Evolutionary conservation across 23 tunicate species (phyloP).

Genomic region (Phallusia fumigata): DNA sequence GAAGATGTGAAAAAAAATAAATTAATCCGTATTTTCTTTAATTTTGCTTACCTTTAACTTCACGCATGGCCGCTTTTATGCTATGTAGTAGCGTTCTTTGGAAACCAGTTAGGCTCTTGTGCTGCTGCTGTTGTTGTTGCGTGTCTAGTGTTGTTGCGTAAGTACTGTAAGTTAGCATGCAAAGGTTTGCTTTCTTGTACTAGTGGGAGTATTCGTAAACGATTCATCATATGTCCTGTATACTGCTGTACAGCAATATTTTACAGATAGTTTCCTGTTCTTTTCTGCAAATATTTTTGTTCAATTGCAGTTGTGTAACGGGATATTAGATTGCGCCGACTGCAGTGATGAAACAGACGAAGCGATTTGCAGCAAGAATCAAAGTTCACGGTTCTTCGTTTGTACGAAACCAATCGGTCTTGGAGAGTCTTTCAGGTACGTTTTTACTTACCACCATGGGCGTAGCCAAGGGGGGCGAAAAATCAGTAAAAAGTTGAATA

Average conservation of each 20-base stretch:
- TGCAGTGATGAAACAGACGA: constrained; percentile 48
- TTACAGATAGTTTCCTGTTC: no score
- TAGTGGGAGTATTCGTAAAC: not conserved
- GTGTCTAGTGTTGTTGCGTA: no score
- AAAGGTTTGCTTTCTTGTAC: no score
- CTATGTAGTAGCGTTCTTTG: not conserved
- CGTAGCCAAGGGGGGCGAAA: no score
- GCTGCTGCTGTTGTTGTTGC: no score
- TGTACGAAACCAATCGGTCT: constrained; percentile 29
- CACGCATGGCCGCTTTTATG: not conserved
- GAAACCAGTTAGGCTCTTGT: no score
- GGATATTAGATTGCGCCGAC: constrained; percentile 46
- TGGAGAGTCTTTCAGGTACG: constrained; percentile 25
- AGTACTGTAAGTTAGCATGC: no score
- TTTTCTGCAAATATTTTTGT: not conserved
- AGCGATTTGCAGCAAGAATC: not conserved
- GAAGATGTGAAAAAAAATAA: not conserved
- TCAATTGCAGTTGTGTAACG: constrained; percentile 48
- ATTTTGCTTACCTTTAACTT: not conserved
- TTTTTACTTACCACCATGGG: no score
- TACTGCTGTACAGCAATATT: no score
- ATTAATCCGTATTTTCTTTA: not conserved
- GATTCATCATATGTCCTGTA: no score
- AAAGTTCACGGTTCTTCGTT: constrained; percentile 7
- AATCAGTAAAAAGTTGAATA: no score